These are phyloP conservation scores for Mesembrinibis cayennensis DNA, from an alignment of 2,113 vertebrate genomes.

Conservation along the genomic window DNA sequence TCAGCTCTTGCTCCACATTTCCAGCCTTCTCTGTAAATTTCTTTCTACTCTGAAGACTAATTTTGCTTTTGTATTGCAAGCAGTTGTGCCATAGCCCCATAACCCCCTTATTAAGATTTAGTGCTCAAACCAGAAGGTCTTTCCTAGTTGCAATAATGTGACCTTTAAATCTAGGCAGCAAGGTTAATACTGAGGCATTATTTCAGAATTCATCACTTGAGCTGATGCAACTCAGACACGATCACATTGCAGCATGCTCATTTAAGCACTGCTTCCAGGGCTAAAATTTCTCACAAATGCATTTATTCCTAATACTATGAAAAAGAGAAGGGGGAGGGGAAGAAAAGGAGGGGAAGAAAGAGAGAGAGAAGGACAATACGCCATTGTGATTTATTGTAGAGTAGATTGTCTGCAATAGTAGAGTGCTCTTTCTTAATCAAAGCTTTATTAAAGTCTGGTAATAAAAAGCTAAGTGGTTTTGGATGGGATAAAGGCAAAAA, in stretches of 20 bases:
- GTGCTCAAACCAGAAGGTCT: neutral
- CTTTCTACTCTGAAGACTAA: neutral
- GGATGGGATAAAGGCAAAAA: neutral
- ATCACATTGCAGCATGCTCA: neutral
- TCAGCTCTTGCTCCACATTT: neutral
- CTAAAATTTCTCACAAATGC: neutral
- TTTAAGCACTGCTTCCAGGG: neutral
- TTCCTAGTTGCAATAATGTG: neutral
- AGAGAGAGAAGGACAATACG: neutral
- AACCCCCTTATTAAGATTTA: constrained; percentile 1
- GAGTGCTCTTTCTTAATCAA: constrained; percentile 54
- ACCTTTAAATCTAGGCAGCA: constrained; percentile 46
- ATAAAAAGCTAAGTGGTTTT: constrained; percentile 58
- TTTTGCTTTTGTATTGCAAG: neutral
- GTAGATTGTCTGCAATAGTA: constrained; percentile 4
- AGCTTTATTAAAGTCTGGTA: constrained; percentile 53
- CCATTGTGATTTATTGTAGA: constrained; percentile 16
- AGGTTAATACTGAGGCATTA: constrained; percentile 9
- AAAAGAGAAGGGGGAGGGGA: neutral
- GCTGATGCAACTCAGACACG: neutral
- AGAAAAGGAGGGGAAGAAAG: neutral
- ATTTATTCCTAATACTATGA: neutral
- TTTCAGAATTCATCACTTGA: neutral
- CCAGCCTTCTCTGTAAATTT: neutral
- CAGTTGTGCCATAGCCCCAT: neutral